Evolutionary conservation across 2,888 invertebrate species (phyloP).

Genomic region (Gastracanthus pulcherrimus): DNA sequence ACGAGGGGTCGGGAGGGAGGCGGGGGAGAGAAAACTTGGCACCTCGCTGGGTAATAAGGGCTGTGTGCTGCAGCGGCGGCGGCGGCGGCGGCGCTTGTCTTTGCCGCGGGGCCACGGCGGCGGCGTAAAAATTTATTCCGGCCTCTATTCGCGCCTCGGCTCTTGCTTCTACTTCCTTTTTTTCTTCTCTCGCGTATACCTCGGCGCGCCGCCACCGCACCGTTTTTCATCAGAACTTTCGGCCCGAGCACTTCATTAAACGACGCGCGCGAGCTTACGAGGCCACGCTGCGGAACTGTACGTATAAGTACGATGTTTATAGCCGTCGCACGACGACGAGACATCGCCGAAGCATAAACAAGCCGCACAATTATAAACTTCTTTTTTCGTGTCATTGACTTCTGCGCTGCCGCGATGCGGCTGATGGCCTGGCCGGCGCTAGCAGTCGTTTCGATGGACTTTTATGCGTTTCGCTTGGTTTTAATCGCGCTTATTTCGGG

Average conservation of each 20-base stretch:
- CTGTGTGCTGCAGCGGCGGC: not conserved
- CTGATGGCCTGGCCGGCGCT: not conserved
- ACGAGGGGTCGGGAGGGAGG: not conserved
- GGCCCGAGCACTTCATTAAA: constrained; percentile 43
- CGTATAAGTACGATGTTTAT: too few species aligned
- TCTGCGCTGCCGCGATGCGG: not conserved
- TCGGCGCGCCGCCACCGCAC: too few species aligned
- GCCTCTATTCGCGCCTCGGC: constrained; percentile 26
- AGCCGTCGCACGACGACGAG: too few species aligned
- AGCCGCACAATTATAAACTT: constrained; percentile 13
- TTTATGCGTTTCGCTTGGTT: not conserved
- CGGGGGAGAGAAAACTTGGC: constrained; percentile 32
- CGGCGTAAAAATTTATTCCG: constrained; percentile 44
- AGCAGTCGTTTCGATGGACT: not conserved
- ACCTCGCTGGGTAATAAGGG: constrained; percentile 47
- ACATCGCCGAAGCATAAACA: constrained; percentile 14
- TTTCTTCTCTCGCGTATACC: not conserved
- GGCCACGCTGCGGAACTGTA: constrained; percentile 4
- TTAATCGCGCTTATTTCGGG: too few species aligned
- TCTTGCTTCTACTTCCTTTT: not conserved
- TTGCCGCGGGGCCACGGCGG: not conserved
- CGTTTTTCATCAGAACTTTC: constrained; percentile 41
- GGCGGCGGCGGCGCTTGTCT: too few species aligned
- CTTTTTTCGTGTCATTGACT: constrained; percentile 35
- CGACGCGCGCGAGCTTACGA: not conserved